Conservation (phyloP, 1,140 invertebrate genomes). For the Trachymyrmex cornetzi region DNA sequence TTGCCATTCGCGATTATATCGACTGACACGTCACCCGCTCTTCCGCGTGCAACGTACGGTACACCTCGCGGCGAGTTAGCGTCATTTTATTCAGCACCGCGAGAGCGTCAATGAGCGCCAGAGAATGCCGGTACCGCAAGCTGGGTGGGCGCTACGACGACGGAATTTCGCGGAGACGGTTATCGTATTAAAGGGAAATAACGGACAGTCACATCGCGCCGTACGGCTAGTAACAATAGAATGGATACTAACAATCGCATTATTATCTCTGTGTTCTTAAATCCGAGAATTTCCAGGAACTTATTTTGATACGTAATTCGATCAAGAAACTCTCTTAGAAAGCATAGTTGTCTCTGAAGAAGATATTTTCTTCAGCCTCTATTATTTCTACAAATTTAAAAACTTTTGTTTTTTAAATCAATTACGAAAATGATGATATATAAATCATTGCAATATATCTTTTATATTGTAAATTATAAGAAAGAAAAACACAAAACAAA, state of each 20-base stretch:
- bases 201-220: slow-evolving; percentile 42
- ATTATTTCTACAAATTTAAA: background rate
- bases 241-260: background rate
- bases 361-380: background rate
- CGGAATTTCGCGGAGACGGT: slow-evolving; percentile 50
- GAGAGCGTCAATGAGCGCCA: slow-evolving; percentile 52
- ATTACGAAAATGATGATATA: background rate
- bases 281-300: background rate
- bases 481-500: background rate
- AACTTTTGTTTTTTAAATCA: background rate
- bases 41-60: slow-evolving; percentile 63
- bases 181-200: slow-evolving; percentile 44
- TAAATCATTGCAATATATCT: background rate
- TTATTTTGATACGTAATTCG: background rate
- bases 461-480: background rate
- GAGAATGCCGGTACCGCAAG: slow-evolving; percentile 56
- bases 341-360: background rate
- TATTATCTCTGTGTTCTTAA: background rate
- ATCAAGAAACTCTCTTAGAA: background rate
- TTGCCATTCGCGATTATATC: slow-evolving; percentile 58
- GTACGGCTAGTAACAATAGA: slow-evolving; percentile 1
- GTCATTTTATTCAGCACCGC: slow-evolving; percentile 38
- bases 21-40: slow-evolving; percentile 63
- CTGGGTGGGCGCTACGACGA: slow-evolving; percentile 43
- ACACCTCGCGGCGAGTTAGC: slow-evolving; percentile 39